Percentiles rank a stretch among this genome's conserved stretches.
Conservation (phyloP, 2,888 invertebrate genomes). For the Strigamia crassipes region DNA sequence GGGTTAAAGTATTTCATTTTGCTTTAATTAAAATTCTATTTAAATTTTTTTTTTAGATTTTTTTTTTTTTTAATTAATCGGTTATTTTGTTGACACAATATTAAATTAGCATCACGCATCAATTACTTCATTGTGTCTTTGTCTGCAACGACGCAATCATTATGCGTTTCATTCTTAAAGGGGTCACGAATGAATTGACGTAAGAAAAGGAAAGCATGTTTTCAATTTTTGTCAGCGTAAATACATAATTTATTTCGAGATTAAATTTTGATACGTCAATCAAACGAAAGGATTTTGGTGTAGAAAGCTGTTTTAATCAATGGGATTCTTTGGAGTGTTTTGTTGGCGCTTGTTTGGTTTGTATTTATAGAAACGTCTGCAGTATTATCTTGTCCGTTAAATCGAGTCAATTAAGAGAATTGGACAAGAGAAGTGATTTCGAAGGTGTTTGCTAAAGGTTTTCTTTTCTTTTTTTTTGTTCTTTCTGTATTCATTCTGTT, state of each 20-base stretch:
- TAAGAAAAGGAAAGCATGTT: neutral
- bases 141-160: neutral
- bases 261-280: neutral
- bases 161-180: neutral
- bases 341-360: neutral
- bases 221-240: neutral
- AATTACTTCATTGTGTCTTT: conserved; percentile 1
- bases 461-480: no score
- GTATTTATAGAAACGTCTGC: neutral
- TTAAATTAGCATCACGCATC: conserved; percentile 4
- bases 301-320: neutral
- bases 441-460: neutral
- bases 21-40: neutral
- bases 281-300: neutral
- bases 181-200: neutral
- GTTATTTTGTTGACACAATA: conserved; percentile 3
- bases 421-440: neutral
- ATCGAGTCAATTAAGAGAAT: neutral
- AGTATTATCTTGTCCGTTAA: neutral
- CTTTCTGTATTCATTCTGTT: neutral
- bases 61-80: neutral
- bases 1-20: neutral
- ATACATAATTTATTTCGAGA: neutral
- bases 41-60: neutral
- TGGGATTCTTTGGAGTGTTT: neutral